Evolutionary conservation across 2,797 vertebrate genomes (phyloP), one percentile per base, ranked within the genome.

Genomic region (Denticeps clupeoides): DNA sequence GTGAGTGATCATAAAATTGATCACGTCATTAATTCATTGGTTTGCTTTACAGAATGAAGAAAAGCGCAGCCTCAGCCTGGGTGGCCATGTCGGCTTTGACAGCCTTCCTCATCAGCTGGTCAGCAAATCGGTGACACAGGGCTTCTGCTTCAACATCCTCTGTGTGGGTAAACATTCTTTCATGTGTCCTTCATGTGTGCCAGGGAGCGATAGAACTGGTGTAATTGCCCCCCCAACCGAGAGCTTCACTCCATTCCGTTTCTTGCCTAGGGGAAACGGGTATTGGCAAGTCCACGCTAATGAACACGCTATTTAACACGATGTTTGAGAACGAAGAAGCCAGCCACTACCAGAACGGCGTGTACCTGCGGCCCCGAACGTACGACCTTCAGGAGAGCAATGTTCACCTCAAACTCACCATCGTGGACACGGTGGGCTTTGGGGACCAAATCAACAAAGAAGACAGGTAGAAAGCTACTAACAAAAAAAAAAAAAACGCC

Each of bases 371-470:
- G 60, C 92, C 95, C 0, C 83, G 88, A 54, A 97, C 94, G 0
- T 99, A 98, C 0, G 87, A 94, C 63, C 83, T 99, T 54, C 87
- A 89, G 31, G 95, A 99, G 68, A 98, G 91, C 81, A 97, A 90
- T 0, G 95, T 99, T 19, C 89, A 95, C 60, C 88, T 99, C 9
- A 98, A 95, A 52, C 77, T 99, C 18, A 99, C 95, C 0, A 90
- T 99, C 0, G 93, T 99, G 24, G 92, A 98, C 11, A 91, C 92
- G 0, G 95, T 98, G 2, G 95, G 95, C 24, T 99, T 99, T 1
- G 95, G 95, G 2, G 95, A 99, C 45, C 95, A 99, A 77, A 95
- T 98, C 49, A 99, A 99, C 63, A 99, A 99, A 68, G 95, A 99
- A 1, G 92, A 98, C 57, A 99, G 95, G 95, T 95, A 81, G 79